Percentiles rank a stretch among this genome's conserved stretches.
These are phyloP conservation scores for Cladorhizidae sp. DNA, from an alignment of 37 sponge, comb jelly and placozoan species.

Conservation along the genomic window DNA sequence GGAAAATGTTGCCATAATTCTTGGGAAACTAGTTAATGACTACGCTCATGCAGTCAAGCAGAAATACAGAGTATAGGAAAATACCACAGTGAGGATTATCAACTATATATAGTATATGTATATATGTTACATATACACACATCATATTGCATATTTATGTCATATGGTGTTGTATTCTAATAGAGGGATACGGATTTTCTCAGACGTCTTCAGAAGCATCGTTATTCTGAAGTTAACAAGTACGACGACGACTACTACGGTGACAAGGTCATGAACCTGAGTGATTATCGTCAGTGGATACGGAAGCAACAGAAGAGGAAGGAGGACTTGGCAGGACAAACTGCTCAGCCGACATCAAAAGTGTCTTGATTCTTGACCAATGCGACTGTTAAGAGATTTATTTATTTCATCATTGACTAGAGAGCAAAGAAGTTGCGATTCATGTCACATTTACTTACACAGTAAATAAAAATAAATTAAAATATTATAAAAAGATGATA, in stretches of 20 bases:
- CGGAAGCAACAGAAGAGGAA: slow-evolving; percentile 78
- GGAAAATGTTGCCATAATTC: too few species aligned
- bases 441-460: too few species aligned
- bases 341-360: background rate
- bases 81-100: background rate
- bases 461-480: too few species aligned
- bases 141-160: background rate
- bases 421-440: too few species aligned
- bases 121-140: too few species aligned
- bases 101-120: too few species aligned
- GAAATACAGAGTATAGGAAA: too few species aligned
- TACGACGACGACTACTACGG: slow-evolving; percentile 98
- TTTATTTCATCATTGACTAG: too few species aligned
- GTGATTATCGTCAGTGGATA: slow-evolving; percentile 98
- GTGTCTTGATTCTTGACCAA: background rate
- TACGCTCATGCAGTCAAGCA: too few species aligned
- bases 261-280: slow-evolving; percentile 84
- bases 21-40: too few species aligned
- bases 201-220: slow-evolving; percentile 55
- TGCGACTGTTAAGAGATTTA: background rate
- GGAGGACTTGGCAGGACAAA: background rate
- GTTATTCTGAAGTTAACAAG: slow-evolving; percentile 60
- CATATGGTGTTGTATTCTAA: background rate
- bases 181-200: slow-evolving; percentile 87
- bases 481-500: too few species aligned